Conservation (phyloP, 2,797 vertebrate species). For the Acropternis orthonyx region DNA sequence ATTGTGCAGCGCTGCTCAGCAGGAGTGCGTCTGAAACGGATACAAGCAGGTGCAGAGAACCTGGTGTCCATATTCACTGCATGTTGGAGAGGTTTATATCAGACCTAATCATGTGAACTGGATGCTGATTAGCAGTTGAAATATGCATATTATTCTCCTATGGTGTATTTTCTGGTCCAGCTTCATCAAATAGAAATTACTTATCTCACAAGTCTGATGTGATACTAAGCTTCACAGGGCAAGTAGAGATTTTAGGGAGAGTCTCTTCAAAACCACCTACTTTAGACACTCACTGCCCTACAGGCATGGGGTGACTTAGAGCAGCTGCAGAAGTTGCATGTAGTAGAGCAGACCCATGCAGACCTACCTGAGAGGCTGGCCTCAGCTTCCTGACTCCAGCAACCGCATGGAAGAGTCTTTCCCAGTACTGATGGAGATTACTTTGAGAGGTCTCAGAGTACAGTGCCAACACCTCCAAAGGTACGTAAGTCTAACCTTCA, state of each 20-base stretch:
- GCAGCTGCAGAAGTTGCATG: background rate
- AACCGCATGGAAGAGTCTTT: background rate
- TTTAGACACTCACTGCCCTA: background rate
- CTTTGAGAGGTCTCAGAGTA: background rate
- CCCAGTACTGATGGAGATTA: background rate
- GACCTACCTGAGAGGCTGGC: background rate
- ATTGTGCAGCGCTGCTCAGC: background rate
- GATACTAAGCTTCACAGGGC: background rate
- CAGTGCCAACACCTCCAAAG: background rate
- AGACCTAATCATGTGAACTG: background rate
- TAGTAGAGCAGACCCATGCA: background rate
- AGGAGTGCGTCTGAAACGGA: background rate
- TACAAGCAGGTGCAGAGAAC: background rate
- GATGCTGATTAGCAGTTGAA: background rate
- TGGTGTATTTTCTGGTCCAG: background rate
- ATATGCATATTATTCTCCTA: background rate
- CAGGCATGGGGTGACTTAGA: background rate
- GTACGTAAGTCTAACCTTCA: background rate
- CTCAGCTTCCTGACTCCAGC: background rate
- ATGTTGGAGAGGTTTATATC: background rate
- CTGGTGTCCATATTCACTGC: rapidly evolving
- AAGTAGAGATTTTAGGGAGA: background rate
- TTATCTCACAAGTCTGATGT: background rate
- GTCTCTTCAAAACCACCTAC: background rate
- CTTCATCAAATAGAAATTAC: background rate